These are phyloP conservation scores for Entomyzon cyanotis DNA, from an alignment of 2,113 vertebrate genomes.

Conservation along the genomic window DNA sequence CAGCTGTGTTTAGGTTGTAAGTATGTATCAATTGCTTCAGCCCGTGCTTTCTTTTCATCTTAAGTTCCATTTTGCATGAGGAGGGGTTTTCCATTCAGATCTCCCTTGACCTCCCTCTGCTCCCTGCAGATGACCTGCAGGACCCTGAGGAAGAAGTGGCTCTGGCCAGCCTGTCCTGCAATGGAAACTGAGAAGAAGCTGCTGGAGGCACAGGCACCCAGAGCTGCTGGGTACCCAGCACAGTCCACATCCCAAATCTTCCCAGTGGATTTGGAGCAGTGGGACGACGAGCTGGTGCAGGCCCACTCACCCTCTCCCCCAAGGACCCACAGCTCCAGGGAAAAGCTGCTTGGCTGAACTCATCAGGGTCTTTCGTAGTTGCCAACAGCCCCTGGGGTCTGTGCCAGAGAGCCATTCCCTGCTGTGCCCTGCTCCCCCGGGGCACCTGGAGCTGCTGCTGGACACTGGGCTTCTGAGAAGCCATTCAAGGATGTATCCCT, in stretches of 20 bases:
- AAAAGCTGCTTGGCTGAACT: not conserved
- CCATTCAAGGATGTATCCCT: not conserved
- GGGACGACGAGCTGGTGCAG: not conserved
- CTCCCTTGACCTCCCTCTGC: not conserved
- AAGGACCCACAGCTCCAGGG: not conserved
- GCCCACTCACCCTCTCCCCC: not conserved
- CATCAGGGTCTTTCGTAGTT: not conserved
- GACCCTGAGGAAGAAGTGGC: constrained; percentile 64
- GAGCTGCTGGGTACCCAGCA: not conserved
- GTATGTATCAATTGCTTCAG: not conserved
- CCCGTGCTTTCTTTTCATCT: not conserved
- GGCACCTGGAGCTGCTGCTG: not conserved
- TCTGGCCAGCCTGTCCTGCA: constrained; percentile 60
- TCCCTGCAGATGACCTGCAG: constrained; percentile 41
- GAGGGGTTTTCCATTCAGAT: not conserved
- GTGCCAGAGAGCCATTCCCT: not conserved
- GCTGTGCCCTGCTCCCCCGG: not conserved
- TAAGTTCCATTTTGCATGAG: not conserved
- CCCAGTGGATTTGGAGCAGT: not conserved
- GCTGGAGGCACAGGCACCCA: not conserved
- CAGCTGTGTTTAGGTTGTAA: not conserved
- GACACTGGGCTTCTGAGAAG: not conserved
- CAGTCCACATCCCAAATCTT: not conserved
- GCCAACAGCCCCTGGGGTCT: not conserved
- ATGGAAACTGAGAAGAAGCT: constrained; percentile 56